Evolutionary conservation across 2,888 invertebrate genomes (phyloP), one percentile per base, ranked within the genome.

Genomic region (Ophioninae sp.): DNA sequence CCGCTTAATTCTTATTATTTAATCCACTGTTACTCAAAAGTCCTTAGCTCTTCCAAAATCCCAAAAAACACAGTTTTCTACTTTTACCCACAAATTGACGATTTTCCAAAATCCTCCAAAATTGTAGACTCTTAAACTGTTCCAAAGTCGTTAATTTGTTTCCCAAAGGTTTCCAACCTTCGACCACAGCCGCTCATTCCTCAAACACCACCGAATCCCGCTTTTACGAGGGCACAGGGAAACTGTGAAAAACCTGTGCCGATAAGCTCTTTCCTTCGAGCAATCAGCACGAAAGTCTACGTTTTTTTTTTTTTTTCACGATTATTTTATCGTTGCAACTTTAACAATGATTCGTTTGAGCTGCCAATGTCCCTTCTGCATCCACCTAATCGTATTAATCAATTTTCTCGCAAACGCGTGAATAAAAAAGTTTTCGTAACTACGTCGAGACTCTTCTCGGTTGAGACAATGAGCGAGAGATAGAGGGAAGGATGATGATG

Each of bases 401-500:
- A 72, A 72, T 78, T 83, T 77, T 74, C 74, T 77, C 69, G 61
- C 44, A 44, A 76, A 61, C 67, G 63, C 71, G 58, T 58, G n/a
- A 51, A 30, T n/a, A 30, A 30, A 75, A 13, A 72, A 59, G 17
- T 67, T 79, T 79, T 84, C 84, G 79, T 81, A 84, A 84, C 79
- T 76, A 79, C 81, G 81, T 79, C 23, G 73, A 69, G 64, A 82
- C 73, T 64, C 59, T 77, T 75, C 61, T 67, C 61, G 58, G 10
- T 61, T 20, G 51, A 22, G 65, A 71, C 8, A 68, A 13, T 13
- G 63, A 63, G 30, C 13, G 63, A 64, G n/a, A 64, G 37, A 37
- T 51, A 51, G 51, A 17, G 51, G 17, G n/a, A n/a, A n/a, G n/a
- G n/a, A n/a, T n/a, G n/a, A n/a, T n/a, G n/a, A n/a, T n/a, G n/a